Base-by-base conservation (phyloP, 2,888 invertebrate genomes). In the Caenorhabditis zanzibari region DNA sequence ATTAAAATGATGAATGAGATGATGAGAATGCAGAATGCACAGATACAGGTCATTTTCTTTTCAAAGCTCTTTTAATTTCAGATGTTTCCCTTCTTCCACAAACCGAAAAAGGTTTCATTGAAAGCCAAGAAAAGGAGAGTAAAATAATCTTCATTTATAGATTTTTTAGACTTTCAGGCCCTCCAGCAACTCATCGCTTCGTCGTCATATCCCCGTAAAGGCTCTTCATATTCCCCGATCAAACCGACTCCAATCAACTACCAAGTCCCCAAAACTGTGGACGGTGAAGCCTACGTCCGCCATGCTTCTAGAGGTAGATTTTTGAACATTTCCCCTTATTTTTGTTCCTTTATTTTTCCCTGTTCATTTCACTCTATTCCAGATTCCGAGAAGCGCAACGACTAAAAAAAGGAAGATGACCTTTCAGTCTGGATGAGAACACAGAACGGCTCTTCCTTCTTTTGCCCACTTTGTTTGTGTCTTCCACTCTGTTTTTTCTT, bases 21-120 rank as follows among this genome's bases (percentile, higher is more conserved):
- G 54, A 71, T 71, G 71, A 61, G 64, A 22, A 44, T 71, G 79
- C 79, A 79, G 69, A 79, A 79, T 58, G 71, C 54, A 24, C 79
- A 79, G 16, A 71, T 79, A 12, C 79, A 79, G 79, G 79, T 79
- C 44, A 56, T 1, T 71, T 58, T 52, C 58, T 63, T 58, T 76
- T 68, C 26, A 16, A 47, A 41, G 2, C n/a, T 28, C n/a, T 63
- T 64, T 52, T 38, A 7, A 2, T 61, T 68, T 54, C 54, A 38
- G 54, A 54, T 54, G 16, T 54, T 68, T 10, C 7, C 28, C 10
- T 32, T 16, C 14, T 54, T n/a, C n/a, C n/a, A 54, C 41, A 35
- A 52, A 44, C 22, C 44, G n/a, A 61, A 32, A 66, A 58, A 68
- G 1, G 16, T 35, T 41, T 7, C 19, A 26, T n/a, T n/a, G n/a